Base-by-base conservation (phyloP, 2,113 vertebrate species). In the Steatornis caripensis region DNA sequence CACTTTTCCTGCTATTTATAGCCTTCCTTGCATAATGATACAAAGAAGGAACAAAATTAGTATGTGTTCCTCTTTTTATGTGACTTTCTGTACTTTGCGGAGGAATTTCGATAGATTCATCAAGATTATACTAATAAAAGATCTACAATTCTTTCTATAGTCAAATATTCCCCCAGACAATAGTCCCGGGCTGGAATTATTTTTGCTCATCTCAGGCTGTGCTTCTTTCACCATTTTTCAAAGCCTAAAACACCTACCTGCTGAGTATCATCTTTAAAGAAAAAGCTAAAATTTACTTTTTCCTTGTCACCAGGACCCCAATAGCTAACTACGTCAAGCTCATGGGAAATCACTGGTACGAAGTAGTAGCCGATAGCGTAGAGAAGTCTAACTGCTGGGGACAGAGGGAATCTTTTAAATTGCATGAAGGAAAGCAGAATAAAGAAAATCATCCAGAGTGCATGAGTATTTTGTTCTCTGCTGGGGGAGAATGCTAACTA, bases 11-110 rank as follows among this genome's bases (percentile, higher is more conserved):
- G 64, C 91, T 96, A 86, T 92, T 95, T 94, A 55, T 60, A 92
- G 80, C 64, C 36, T 81, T 92, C 51, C 60, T 89, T 60, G 48
- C 48, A 75, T 46, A 84, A 75, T 23, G 30, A 36, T 39, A 81
- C 30, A 84, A 90, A 81, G 78, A 78, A 94, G 71, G 84, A 92
- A 21, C 21, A 48, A 94, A 91, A 93, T 93, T 91, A 94, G 45
- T 48, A 37, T 15, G 23, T 69, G 45, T 48, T 95, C 86, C 32
- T 90, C 74, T 94, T 94, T 69, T 45, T 69, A 53, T 64, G 17
- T 75, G 53, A 87, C 68, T 85, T 53, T 82, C 77, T 4, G 9
- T 94, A 77, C 78, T 83, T 78, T 54, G 37, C 20, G 6, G 39
- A 89, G 60, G 69, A 89, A 54, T 34, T 83, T 89, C 66, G 96